These are phyloP conservation scores for Peromyscus attwateri DNA, from an alignment of 2,797 vertebrate species.

Conservation along the genomic window DNA sequence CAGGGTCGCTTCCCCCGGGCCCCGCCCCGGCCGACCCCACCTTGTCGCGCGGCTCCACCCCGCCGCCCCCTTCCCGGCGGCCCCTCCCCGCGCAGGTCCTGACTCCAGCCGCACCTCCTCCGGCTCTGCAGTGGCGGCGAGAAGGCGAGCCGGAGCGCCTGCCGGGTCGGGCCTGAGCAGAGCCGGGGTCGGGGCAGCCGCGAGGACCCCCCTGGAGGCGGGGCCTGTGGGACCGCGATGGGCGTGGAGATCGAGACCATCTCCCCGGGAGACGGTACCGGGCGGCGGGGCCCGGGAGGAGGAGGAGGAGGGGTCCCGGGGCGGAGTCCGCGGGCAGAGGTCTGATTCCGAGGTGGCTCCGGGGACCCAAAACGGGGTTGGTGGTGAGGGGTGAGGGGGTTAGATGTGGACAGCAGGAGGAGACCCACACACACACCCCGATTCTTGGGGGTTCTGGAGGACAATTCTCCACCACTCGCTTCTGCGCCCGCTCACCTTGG, in stretches of 20 bases:
- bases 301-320: slow-evolving; percentile 46
- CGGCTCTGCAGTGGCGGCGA: slow-evolving; percentile 83
- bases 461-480: not conserved
- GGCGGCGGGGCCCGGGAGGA: slow-evolving; percentile 28
- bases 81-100: slow-evolving; percentile 78
- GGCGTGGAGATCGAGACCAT: slow-evolving; percentile 98
- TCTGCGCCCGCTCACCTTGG: slow-evolving; percentile 1
- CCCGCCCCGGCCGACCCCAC: slow-evolving; percentile 78
- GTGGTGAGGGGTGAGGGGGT: too few species aligned
- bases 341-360: not conserved
- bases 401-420: not conserved
- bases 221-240: slow-evolving; percentile 87
- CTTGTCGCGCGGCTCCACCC: slow-evolving; percentile 73
- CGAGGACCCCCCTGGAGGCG: slow-evolving; percentile 72
- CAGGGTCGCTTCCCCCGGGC: slow-evolving; percentile 40
- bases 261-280: slow-evolving; percentile 96
- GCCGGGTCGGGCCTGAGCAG: slow-evolving; percentile 68
- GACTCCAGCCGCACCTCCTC: slow-evolving; percentile 74
- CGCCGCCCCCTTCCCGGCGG: slow-evolving; percentile 69
- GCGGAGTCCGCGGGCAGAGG: slow-evolving; percentile 49
- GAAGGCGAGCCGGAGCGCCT: slow-evolving; percentile 57
- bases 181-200: slow-evolving; percentile 66
- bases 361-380: not conserved
- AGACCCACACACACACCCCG: not conserved
- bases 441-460: not conserved